A percentile compares a stretch with the other conserved stretches of the same genome.
Evolutionary conservation across 1,140 invertebrate species (phyloP).

Genomic region (Ctenoplectra terminalis): DNA sequence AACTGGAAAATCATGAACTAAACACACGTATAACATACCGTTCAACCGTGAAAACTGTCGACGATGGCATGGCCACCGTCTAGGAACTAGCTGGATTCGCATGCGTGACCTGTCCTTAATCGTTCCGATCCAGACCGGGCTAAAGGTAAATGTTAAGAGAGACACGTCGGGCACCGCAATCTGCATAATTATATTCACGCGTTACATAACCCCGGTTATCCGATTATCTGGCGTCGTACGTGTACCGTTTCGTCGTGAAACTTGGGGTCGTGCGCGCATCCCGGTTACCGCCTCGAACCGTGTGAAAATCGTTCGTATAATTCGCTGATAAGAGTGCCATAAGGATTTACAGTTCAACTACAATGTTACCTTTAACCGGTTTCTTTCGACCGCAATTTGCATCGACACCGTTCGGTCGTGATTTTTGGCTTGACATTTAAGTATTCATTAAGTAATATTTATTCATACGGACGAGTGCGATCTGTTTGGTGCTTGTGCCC

Average conservation of each 20-base stretch:
- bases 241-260: slow-evolving; percentile 60
- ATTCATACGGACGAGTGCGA: neutral
- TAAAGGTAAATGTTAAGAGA: slow-evolving; percentile 76
- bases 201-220: slow-evolving; percentile 73
- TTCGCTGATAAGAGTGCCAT: slow-evolving; percentile 18
- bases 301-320: slow-evolving; percentile 49
- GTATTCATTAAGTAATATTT: slow-evolving; percentile 34
- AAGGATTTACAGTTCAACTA: slow-evolving; percentile 8
- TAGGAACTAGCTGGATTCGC: slow-evolving; percentile 49
- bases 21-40: no score
- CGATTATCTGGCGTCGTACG: slow-evolving; percentile 67
- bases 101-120: slow-evolving; percentile 62
- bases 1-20: no score
- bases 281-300: slow-evolving; percentile 8
- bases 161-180: slow-evolving; percentile 57
- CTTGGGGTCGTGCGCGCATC: slow-evolving; percentile 49
- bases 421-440: neutral
- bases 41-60: slow-evolving; percentile 4
- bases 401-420: neutral
- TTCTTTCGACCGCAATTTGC: neutral
- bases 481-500: neutral
- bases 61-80: neutral
- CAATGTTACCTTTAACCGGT: neutral
- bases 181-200: slow-evolving; percentile 76
- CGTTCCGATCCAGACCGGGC: slow-evolving; percentile 59